Evolutionary conservation across 2,113 vertebrate species (phyloP), one percentile per base, ranked within the genome.

Genomic region (Lepisosteus osseus): DNA sequence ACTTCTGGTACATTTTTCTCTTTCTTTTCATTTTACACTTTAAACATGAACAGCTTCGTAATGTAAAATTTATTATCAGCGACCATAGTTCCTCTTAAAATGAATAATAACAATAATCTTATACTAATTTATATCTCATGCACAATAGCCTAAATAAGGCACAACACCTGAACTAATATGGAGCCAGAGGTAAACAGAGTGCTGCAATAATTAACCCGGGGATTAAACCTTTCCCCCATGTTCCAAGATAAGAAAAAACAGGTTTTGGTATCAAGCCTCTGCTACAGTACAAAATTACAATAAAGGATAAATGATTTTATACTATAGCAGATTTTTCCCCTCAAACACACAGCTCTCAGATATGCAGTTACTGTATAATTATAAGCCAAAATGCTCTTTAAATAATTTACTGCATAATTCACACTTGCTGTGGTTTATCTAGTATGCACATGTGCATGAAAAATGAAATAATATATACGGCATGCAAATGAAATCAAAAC

Each of bases 41-140:
- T 79, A 76, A 84, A 82, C 84, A 85, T 80, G 79, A 82, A 82
- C 66, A 80, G 75, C 78, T 68, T 82, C 74, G 17, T 79, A 82
- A 87, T 87, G 86, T 88, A 86, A 90, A 88, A 86, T 87, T 83
- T 80, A 90, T 91, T 85, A 90, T 86, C 79, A 77, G 80, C 76
- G 74, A 69, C 29, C 86, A 83, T 84, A 85, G 85, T 81, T 86
- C 78, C 78, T 86, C 80, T 90, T 89, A 87, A 87, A 87, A 87
- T 89, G 86, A 89, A 88, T 87, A 90, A 90, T 88, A 89, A 88
- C 87, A 89, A 83, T 86, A 89, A 92, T 88, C 86, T 86, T 72
- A 70, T 77, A 78, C 84, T 88, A 84, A 88, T 90, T 90, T 90
- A 82, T 83, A 82, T 87, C 83, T 84, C 77, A 77, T 70, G 8